Conservation (phyloP, 1,140 invertebrate species). For the Drosophila cardini region DNA sequence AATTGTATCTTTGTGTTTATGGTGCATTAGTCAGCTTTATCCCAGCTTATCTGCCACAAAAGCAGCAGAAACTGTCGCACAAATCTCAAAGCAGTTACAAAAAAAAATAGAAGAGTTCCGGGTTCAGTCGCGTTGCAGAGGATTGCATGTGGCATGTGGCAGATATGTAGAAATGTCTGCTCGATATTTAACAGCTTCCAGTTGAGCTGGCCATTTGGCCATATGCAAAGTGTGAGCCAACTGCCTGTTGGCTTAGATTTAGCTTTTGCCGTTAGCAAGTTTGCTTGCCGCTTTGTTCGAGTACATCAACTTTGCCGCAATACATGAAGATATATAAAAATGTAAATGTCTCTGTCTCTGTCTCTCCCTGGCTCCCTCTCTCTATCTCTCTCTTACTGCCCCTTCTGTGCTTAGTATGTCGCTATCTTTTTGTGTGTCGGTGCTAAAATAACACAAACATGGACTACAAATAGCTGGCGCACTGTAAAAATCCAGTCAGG, state of each 20-base stretch:
- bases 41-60: constrained; percentile 62
- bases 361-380: not conserved
- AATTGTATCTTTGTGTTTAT: not conserved
- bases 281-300: constrained; percentile 54
- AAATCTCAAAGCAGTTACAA: constrained; percentile 77
- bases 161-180: constrained; percentile 59
- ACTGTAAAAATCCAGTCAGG: constrained; percentile 75
- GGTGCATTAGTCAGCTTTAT: constrained; percentile 31
- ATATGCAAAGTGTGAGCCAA: constrained; percentile 54
- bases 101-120: constrained; percentile 32
- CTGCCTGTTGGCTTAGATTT: constrained; percentile 75
- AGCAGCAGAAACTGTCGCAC: constrained; percentile 67
- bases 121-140: constrained; percentile 23
- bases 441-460: constrained; percentile 31
- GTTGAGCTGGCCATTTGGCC: constrained; percentile 55
- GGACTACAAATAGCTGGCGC: constrained; percentile 52
- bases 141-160: constrained; percentile 2
- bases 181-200: constrained; percentile 83
- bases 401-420: not conserved
- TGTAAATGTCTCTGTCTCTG: constrained; percentile 7
- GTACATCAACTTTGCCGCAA: constrained; percentile 51
- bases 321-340: constrained; percentile 11
- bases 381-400: not conserved
- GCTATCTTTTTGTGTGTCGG: constrained; percentile 8
- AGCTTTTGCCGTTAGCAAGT: constrained; percentile 66